Percentiles rank a stretch among this genome's conserved stretches.
Conservation (phyloP, 2,113 vertebrate species). For the Ceyx margarethae region DNA sequence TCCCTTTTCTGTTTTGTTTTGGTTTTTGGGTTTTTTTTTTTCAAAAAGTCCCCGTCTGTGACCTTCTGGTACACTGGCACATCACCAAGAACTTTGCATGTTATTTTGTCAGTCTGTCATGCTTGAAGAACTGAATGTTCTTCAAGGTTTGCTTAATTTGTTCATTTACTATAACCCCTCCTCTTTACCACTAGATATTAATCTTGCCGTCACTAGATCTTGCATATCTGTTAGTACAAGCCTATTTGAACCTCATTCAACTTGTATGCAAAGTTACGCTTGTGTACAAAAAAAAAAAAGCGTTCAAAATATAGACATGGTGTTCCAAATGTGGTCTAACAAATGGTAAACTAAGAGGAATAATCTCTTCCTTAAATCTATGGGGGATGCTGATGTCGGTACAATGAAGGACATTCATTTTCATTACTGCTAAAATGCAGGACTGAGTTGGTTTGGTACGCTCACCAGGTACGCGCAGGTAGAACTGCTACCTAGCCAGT, state of each 20-base stretch:
- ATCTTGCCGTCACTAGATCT: neutral
- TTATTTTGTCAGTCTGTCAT: neutral
- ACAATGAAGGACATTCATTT: neutral
- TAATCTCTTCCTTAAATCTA: neutral
- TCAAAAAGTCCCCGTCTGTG: neutral
- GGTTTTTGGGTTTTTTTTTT: neutral
- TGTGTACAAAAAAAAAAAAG: neutral
- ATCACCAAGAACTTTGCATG: neutral
- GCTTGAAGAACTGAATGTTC: neutral
- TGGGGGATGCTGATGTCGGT: neutral
- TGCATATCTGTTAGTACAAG: neutral
- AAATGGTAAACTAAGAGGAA: neutral
- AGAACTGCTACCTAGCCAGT: neutral
- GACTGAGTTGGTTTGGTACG: neutral
- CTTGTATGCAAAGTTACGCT: neutral
- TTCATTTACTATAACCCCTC: neutral
- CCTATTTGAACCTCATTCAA: neutral
- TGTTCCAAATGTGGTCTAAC: neutral
- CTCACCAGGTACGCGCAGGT: neutral
- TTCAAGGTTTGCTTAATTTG: neutral
- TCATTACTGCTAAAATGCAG: neutral
- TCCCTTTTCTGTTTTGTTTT: neutral
- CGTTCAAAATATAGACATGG: neutral
- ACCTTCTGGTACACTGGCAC: neutral
- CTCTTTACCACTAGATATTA: neutral